These are phyloP conservation scores for Silurus asotus DNA, from an alignment of 2,113 vertebrate genomes.

Conservation along the genomic window DNA sequence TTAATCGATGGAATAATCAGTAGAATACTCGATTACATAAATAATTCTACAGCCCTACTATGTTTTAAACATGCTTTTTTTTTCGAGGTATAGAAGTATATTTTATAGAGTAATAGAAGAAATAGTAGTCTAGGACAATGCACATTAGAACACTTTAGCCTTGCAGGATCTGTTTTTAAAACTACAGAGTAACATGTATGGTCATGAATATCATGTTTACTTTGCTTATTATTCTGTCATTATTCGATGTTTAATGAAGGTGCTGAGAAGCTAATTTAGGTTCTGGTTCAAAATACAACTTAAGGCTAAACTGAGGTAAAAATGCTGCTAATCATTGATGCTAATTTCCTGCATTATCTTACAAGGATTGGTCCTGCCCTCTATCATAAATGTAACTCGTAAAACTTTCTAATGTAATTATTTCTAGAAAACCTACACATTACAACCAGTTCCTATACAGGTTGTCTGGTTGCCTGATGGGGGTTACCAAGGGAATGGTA, in stretches of 20 bases:
- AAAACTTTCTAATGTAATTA: background rate
- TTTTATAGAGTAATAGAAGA: too few species aligned
- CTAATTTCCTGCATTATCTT: background rate
- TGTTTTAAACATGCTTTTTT: too few species aligned
- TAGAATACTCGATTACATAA: too few species aligned
- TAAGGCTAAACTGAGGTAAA: background rate
- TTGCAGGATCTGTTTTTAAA: background rate
- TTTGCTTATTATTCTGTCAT: background rate
- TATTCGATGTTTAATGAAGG: background rate
- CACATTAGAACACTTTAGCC: background rate
- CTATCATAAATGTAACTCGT: background rate
- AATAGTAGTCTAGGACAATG: background rate
- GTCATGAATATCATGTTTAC: background rate
- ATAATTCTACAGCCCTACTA: too few species aligned
- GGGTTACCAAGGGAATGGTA: background rate
- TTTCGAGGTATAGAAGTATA: too few species aligned
- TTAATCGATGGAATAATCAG: too few species aligned
- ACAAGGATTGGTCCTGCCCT: background rate
- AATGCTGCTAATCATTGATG: background rate
- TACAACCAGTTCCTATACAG: background rate
- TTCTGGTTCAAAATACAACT: background rate
- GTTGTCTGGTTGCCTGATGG: background rate
- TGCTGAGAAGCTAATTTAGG: background rate
- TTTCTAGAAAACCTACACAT: background rate
- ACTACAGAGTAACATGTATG: too few species aligned